Conservation (phyloP, 2,797 vertebrate genomes). For the Lagorchestes hirsutus region DNA sequence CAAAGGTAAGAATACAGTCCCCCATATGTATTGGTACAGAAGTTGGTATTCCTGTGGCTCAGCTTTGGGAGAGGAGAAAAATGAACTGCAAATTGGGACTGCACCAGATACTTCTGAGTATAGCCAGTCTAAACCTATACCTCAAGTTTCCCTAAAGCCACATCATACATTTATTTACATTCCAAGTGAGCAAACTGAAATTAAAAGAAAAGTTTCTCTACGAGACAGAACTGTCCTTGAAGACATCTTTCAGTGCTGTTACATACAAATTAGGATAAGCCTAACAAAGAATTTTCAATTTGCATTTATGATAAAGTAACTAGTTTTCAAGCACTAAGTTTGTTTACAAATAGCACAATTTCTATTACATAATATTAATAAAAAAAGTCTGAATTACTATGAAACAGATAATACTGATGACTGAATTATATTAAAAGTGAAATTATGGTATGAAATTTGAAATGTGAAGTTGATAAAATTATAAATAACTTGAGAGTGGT, state of each 20-base stretch:
- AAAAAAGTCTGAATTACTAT: not conserved
- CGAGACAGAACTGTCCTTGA: not conserved
- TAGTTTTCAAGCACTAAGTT: not conserved
- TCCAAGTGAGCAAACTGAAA: constrained; percentile 15
- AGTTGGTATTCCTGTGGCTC: not conserved
- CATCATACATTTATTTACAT: constrained; percentile 39
- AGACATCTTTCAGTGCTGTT: not conserved
- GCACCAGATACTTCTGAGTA: constrained; percentile 32
- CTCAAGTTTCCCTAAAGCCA: constrained; percentile 51
- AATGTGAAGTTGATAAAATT: not conserved
- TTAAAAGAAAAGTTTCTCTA: constrained; percentile 35
- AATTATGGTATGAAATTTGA: not conserved
- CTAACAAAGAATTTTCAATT: not conserved
- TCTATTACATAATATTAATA: not conserved
- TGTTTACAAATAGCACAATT: not conserved
- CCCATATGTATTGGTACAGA: not conserved
- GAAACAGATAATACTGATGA: not conserved
- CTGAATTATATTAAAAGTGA: not conserved
- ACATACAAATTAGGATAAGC: not conserved
- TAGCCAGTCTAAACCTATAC: constrained; percentile 49
- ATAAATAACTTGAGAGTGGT: not conserved
- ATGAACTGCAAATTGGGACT: constrained; percentile 50
- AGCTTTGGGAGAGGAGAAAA: constrained; percentile 9
- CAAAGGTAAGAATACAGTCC: not conserved
- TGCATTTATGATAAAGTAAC: not conserved